A percentile compares a stretch with the other conserved stretches of the same genome.
Conservation (phyloP, 92 coral and sea anemone genomes). For the Palythoa grandiflora region DNA sequence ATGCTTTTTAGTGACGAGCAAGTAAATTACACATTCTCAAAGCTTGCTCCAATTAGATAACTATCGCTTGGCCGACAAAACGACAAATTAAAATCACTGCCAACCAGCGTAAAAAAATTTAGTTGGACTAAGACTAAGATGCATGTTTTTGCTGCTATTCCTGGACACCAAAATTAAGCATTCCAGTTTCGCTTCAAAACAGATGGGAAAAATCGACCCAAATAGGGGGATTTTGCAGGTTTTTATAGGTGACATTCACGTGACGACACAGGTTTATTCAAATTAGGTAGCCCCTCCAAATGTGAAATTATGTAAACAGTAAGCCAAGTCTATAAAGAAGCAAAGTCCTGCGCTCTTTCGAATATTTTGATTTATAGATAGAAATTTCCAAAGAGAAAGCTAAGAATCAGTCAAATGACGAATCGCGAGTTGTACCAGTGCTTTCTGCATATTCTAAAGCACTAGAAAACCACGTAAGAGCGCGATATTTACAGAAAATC, state of each 20-base stretch:
- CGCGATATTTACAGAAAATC: not conserved
- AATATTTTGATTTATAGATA: not conserved
- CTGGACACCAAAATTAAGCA: no score
- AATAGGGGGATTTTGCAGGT: no score
- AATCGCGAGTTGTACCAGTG: not conserved
- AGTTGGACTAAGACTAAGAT: no score
- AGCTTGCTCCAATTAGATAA: not conserved
- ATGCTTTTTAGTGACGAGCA: constrained; percentile 28
- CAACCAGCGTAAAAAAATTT: no score
- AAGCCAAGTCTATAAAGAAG: not conserved
- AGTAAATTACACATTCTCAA: constrained; percentile 13
- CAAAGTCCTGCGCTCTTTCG: not conserved
- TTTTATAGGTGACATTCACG: no score
- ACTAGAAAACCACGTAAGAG: not conserved
- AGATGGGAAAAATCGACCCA: no score
- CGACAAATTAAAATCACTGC: no score
- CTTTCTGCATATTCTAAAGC: not conserved
- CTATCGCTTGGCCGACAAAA: no score
- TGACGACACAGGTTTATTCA: no score
- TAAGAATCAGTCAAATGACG: not conserved
- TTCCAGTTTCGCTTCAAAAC: no score
- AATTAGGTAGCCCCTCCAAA: not conserved
- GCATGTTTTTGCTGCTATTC: no score
- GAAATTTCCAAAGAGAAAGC: not conserved
- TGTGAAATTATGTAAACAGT: not conserved